Conservation (phyloP, 2,113 vertebrate species). For the Larimichthys polyactis region DNA sequence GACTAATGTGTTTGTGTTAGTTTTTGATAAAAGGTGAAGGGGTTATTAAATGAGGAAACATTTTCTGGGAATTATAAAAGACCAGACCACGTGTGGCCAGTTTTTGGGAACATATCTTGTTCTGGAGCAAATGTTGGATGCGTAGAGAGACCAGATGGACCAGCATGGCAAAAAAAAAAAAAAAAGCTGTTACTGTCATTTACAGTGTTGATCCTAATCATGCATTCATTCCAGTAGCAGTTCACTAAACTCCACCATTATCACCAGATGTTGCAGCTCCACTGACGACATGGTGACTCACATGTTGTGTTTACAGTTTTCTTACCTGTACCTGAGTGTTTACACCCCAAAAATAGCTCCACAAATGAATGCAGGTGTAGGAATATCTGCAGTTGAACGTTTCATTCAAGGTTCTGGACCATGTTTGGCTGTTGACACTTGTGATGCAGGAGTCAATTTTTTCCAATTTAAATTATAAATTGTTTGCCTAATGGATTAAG, state of each 20-base stretch:
- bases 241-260: background rate
- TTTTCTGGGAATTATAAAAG: background rate
- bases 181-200: constrained; percentile 9
- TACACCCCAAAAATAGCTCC: too few species aligned
- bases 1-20: background rate
- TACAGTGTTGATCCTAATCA: background rate
- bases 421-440: background rate
- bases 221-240: too few species aligned
- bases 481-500: constrained; percentile 22
- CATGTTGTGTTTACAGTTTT: background rate
- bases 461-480: constrained; percentile 27
- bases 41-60: background rate
- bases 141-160: constrained; percentile 4
- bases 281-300: background rate
- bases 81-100: background rate
- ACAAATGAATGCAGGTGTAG: background rate
- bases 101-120: constrained; percentile 2
- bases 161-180: background rate
- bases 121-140: background rate
- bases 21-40: background rate
- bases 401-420: background rate
- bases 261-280: constrained; percentile 1
- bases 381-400: background rate
- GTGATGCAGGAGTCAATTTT: background rate
- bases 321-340: background rate